Base-by-base conservation (phyloP, 2,888 invertebrate genomes). In the Pteria penguin region DNA sequence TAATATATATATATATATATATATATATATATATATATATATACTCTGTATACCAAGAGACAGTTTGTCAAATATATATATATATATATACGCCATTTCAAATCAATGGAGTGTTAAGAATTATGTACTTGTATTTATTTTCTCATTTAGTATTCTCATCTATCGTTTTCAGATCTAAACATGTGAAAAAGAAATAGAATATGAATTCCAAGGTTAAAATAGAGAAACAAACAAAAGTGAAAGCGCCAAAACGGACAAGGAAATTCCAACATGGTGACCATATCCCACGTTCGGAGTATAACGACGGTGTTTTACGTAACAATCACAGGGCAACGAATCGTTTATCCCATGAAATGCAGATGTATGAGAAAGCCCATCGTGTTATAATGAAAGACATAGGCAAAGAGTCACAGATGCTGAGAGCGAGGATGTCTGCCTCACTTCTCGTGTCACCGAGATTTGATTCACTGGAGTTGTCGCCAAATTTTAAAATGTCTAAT, bases 221-320 rank as follows among this genome's bases (percentile, higher is more conserved):
- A 45, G 11, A 45, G 45, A 45, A 45, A 18, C 45, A 45, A 18
- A 45, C 45, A 24, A 68, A 68, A 14, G 27, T 68, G 3, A 31
- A 68, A 24, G 52, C 63, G 27, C 65, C 65, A 27, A 72, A 72
- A 29, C 60, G 65, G 24, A 69, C 27, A 26, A n/a, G 54, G 32
- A 72, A 73, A 32, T 31, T 77, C 8, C 68, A 62, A n/a, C 76
- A 77, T 45, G 85, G 79, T 8, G 45, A 72, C 27, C 61, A 74
- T 14, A 74, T 83, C 29, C 78, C 75, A n/a, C 73, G 87, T 22
- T 86, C 88, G n/a, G 88, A 88, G 76, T 86, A 84, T 63, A 84
- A 86, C 58, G 88, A 88, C 68, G 79, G 79, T 11, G 82, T 86
- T 18, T 57, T 87, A 26, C 83, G 87, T n/a, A 81, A 83, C 62